Evolutionary conservation across 2,888 invertebrate species (phyloP), one percentile per base, ranked within the genome.

Genomic region (Blera fallax): DNA sequence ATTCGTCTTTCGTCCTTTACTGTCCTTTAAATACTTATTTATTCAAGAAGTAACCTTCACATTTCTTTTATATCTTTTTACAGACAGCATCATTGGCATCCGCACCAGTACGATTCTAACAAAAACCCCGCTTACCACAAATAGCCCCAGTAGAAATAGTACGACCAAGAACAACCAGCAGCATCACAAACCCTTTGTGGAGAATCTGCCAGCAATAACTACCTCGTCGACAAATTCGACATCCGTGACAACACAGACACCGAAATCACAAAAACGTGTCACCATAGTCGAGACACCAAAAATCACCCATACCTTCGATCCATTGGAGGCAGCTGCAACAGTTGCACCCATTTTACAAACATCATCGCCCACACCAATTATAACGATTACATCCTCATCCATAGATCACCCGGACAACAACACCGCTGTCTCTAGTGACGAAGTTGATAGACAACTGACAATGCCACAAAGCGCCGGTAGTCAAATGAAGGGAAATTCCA

Each of bases 71-170:
- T 52, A 14, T 32, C 27, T 52, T 16, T 52, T 88, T 88, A 11
- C 90, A 92, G 92, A 92, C 80, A 92, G 91, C 85, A 90, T 92
- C 72, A 91, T 92, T 85, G 92, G 92, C 72, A 91, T 92, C 74
- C 90, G 91, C 56, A 88, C 90, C 50, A 90, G 89, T 52, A 89
- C 87, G 73, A 89, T 89, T 60, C 82, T 89, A 70, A 88, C 89
- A 18, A 64, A 87, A 34, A 34, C 81, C 78, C 8, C 87, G 58
- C 34, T 27, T 32, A 52, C 21, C 60, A 32, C 40, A 48, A 76
- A 29, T 50, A 69, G 32, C 65, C 77, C 29, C 16, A 78, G 16
- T 54, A 79, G 50, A 64, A 82, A 40, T 67, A 77, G 52, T 67
- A 70, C 21, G 32, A 73, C 8, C 40, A 48, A 37, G 37, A 62